Evolutionary conservation across 2,113 vertebrate species (phyloP).

Genomic region (Amphiprion ocellaris): DNA sequence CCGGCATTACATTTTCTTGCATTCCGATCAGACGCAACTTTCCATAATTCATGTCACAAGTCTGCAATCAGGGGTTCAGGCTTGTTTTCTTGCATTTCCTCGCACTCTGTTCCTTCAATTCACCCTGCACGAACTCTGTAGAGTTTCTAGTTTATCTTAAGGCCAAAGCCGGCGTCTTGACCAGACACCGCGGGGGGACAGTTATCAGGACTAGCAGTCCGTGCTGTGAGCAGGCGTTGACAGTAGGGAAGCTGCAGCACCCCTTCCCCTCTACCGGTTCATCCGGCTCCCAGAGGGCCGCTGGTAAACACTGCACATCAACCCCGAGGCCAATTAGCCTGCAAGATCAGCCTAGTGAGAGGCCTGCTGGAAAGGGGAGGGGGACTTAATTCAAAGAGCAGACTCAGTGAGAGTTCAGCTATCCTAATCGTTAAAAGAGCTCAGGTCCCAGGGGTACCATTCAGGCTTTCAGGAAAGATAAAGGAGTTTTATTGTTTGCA

Average conservation of each 20-base stretch:
- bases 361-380: conserved; percentile 54
- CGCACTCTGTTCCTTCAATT: background rate
- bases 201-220: conserved; percentile 58
- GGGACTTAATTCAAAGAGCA: conserved; percentile 79
- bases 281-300: conserved; percentile 55
- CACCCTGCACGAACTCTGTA: conserved; percentile 41
- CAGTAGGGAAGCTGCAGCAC: background rate
- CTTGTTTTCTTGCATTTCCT: conserved; percentile 19
- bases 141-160: conserved; percentile 31
- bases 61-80: background rate
- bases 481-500: conserved; percentile 66
- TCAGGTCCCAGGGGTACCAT: conserved; percentile 62
- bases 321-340: conserved; percentile 80
- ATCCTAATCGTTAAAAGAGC: conserved; percentile 78
- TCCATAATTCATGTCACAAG: conserved; percentile 17
- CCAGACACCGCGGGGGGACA: conserved; percentile 54
- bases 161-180: conserved; percentile 26
- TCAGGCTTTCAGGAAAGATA: conserved; percentile 70
- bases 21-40: background rate
- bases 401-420: conserved; percentile 72
- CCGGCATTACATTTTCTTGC: background rate
- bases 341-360: conserved; percentile 63
- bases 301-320: conserved; percentile 75
- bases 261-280: conserved; percentile 60
- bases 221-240: conserved; percentile 47